Percentiles rank a stretch among this genome's conserved stretches.
Conservation (phyloP, 2,797 vertebrate genomes). For the Perodicticus potto region DNA sequence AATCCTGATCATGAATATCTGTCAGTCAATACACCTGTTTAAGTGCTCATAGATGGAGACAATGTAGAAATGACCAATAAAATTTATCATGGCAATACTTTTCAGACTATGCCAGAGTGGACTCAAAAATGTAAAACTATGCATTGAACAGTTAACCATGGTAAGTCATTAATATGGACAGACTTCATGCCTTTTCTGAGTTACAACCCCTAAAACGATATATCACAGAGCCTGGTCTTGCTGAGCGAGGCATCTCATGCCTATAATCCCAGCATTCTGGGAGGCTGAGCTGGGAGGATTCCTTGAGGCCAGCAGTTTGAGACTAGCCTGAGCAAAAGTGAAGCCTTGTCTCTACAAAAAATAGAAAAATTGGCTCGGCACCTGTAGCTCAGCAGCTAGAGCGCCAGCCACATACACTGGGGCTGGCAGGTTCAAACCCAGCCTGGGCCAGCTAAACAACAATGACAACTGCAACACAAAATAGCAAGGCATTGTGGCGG, state of each 20-base stretch:
- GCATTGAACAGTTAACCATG: neutral
- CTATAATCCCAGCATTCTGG: neutral
- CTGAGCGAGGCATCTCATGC: neutral
- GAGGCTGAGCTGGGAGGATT: neutral
- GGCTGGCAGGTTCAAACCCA: too few species aligned
- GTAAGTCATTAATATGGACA: neutral
- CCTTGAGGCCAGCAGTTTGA: neutral
- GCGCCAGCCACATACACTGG: too few species aligned
- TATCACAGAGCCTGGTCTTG: neutral
- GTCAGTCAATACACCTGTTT: neutral
- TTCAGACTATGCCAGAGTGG: neutral
- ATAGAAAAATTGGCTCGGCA: neutral
- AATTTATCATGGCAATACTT: neutral
- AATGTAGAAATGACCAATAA: neutral
- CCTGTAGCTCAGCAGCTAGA: too few species aligned
- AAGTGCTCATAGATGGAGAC: neutral
- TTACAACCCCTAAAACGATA: neutral
- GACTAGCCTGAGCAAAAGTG: neutral
- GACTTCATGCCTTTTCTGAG: slow-evolving; percentile 8
- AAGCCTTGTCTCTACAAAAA: neutral
- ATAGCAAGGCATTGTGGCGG: neutral
- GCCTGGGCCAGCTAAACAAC: too few species aligned
- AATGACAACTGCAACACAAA: too few species aligned
- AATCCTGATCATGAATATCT: neutral
- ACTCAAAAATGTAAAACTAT: neutral